Evolutionary conservation across 2,797 vertebrate species (phyloP), one percentile per base, ranked within the genome.

Genomic region (Apogon hyalosoma): DNA sequence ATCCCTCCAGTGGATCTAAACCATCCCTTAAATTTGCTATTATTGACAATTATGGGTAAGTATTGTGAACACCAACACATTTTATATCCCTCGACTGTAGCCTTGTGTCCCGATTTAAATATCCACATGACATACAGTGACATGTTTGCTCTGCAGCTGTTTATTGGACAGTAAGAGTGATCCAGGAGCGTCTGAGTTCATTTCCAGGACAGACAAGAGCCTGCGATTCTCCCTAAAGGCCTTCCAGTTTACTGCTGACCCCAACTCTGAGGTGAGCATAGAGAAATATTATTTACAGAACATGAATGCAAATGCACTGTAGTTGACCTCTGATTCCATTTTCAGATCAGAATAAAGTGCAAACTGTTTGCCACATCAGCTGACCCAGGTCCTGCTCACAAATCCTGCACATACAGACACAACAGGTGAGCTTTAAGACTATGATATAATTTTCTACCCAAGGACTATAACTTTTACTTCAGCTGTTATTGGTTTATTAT

Each of bases 1-100:
- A 78, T n/a, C 78, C 84, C 11, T 63, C 72, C 4, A 72, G 14
- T 38, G 61, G 10, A 38, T 69, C 63, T 1, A 21, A 43, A 14
- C 36, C 77, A 0, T 50, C 67, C 13, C 74, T 75, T 9, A 90
- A 77, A 70, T 90, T 93, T 58, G 65, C 54, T 7, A 79, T 94
- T 41, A 90, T 94, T 41, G 86, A 89, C 55, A 91, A 94, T 53
- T 90, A 75, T 63, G 93, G 93, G 93, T 94, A 61, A 50, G 88
- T 73, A 52, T 58, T 19, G 15, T 39, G 9, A 33, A 15, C 2
- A 0, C 5, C 45, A 2, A 21, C 2, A 1, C 3, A 45, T 62
- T 62, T 12, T 2, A 16, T 43, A 31, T 21, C 0, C 41, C 0
- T 4, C 21, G 3, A 0, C 13, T 42, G 59, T 19, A 11, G 2